Evolutionary conservation across 2,888 invertebrate species (phyloP), one percentile per base, ranked within the genome.

Genomic region (Drosophila helvetica): DNA sequence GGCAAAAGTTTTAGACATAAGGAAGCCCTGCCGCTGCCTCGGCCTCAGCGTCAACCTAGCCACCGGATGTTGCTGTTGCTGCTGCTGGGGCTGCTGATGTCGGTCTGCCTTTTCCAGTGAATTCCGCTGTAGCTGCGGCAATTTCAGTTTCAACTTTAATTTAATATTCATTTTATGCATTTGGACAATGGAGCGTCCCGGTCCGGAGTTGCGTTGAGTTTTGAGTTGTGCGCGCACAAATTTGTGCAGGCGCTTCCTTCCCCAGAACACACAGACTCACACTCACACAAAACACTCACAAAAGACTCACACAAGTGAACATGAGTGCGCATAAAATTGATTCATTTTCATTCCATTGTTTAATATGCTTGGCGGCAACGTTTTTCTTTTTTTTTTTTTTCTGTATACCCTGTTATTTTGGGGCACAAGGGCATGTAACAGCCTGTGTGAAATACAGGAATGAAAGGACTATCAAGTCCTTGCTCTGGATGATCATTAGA

Each of bases 261-360:
- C 72, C 45, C 46, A 43, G 42, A 51, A 51, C 69, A 47, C 53
- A 54, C 45, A 51, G 30, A 17, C 42, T 6, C 15, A 48, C 53
- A 22, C 38, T 0, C 48, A 15, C 60, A 68, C 65, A 15, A 38
- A 38, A 62, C 42, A 64, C 45, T 56, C 25, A 43, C 30, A 62
- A 38, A 38, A 38, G 38, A 38, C 38, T n/a, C 38, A 51, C 33
- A 62, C 47, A 64, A 1, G 47, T 12, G 22, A 18, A 50, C 33
- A 66, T 65, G 75, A 56, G 50, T 62, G 64, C 64, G 78, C 77
- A 77, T 86, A 77, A 86, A 84, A 88, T 88, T 89, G 85, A 89
- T 88, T 86, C 85, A 88, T 86, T 80, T 89, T 69, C 87, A 86
- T 80, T 89, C 72, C 87, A 86, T 88, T 89, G 87, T 88, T 88